Conservation (phyloP, 53 echinoderm and acorn worm species). For the Antedon mediterranea region DNA sequence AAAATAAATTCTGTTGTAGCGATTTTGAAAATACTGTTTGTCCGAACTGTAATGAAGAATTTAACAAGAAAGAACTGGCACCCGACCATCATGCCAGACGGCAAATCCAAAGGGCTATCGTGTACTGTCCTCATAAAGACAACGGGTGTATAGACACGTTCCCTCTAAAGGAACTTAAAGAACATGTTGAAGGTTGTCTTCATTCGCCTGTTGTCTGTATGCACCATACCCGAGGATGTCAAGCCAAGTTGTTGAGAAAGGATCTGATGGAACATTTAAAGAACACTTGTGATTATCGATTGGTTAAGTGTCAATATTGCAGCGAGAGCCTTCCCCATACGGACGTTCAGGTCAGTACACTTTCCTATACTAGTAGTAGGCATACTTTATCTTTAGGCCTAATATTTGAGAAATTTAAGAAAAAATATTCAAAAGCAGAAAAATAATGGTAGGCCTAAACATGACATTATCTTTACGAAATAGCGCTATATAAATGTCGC, state of each 20-base stretch:
- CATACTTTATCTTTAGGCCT: too few species aligned
- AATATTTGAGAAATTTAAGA: too few species aligned
- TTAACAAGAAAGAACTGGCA: constrained; percentile 9
- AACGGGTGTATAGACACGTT: constrained; percentile 27
- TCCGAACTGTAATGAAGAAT: constrained; percentile 9
- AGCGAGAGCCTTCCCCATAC: constrained; percentile 1
- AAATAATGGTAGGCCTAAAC: too few species aligned
- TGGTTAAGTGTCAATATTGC: constrained; percentile 39
- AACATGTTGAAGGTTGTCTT: constrained; percentile 22
- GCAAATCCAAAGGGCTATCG: constrained; percentile 7
- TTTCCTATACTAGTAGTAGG: too few species aligned
- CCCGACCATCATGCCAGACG: constrained; percentile 29
- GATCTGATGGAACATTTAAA: constrained; percentile 32
- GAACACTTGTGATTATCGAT: constrained; percentile 29
- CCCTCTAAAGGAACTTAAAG: constrained; percentile 7
- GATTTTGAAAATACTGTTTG: background rate
- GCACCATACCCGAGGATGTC: constrained; percentile 31
- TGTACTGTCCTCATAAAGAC: constrained; percentile 29
- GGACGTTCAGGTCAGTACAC: constrained; percentile 39
- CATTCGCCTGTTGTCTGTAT: constrained; percentile 25
- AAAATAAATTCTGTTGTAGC: too few species aligned
- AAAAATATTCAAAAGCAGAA: too few species aligned
- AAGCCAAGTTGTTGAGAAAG: constrained; percentile 8
- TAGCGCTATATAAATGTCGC: too few species aligned
- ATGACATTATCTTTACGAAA: too few species aligned